Evolutionary conservation across 2,888 invertebrate genomes (phyloP), one percentile per base, ranked within the genome.

Genomic region (Myopa testacea): DNA sequence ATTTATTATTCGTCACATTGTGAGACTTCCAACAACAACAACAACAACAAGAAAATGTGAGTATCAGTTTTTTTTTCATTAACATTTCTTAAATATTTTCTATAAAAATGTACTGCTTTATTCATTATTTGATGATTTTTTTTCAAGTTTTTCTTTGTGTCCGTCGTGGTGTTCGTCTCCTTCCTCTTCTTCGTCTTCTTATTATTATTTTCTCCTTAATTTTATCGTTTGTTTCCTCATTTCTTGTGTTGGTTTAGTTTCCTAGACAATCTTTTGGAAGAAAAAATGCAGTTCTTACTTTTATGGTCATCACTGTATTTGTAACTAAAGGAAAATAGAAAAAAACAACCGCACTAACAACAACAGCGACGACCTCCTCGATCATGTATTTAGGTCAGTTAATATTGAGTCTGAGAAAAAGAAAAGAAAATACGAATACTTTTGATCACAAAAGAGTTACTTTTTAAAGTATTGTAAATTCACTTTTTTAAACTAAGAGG

Each of bases 1-100:
- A 75, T 69, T 75, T 68, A 65, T 69, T 71, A 60, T 74, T 75
- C 62, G 55, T 58, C n/a, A 40, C 63, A 63, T 62, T 40, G 62
- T 26, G 38, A 58, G 4, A 70, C 50, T 45, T 76, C 73, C 68
- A 73, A 67, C 26, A 45, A 10, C 45, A 45, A 8, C 50, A 78
- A 34, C 75, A 75, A 26, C 26, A 76, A 34, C 75, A 75, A 26
- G 1, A 76, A 78, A 68, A 79, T 79, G 79, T 79, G 55, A 79
- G 79, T 79, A 79, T 14, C 55, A 58, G 26, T 69, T 37, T 45
- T n/a, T 34, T 16, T 60, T 60, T 73, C n/a, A 63, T 73, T 38
- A 40, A 16, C 38, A 38, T 40, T 73, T 65, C 37, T 16, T 4
- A 26, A 37, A 55, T 45, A 45, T 45, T 45, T 6, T 45, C 45